phyloP scores from a whole-genome alignment of 2,888 invertebrate genomes.

The Drosophila acutilabella region DNA sequence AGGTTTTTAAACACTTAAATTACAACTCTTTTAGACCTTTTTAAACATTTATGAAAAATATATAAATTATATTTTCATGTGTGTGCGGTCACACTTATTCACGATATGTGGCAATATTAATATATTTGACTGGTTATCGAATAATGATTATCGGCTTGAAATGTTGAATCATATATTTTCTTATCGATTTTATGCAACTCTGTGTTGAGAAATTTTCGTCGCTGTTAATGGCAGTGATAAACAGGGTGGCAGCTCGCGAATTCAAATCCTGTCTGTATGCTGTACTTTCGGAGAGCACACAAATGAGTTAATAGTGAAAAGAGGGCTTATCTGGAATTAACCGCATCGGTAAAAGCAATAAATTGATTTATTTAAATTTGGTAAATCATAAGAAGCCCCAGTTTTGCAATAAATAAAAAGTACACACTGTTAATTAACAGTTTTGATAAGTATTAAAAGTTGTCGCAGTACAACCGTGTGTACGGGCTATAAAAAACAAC shows the following conservation, averaged over 20 bases:
- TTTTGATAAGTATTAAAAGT: slow-evolving; percentile 7
- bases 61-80: slow-evolving; percentile 17
- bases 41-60: slow-evolving; percentile 27
- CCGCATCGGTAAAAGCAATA: neutral
- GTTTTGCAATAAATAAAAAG: neutral
- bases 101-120: slow-evolving; percentile 14
- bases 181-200: neutral
- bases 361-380: neutral
- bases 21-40: slow-evolving; percentile 6
- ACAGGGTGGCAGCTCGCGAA: slow-evolving; percentile 11
- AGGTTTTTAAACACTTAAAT: slow-evolving; percentile 4
- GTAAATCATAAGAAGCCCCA: neutral
- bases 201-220: neutral
- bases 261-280: slow-evolving; percentile 5
- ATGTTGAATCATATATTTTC: too few species aligned
- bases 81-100: slow-evolving; percentile 31
- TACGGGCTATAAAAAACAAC: slow-evolving; percentile 49
- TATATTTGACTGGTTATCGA: neutral
- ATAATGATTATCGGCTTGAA: slow-evolving; percentile 4
- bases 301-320: neutral
- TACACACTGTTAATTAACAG: slow-evolving; percentile 25
- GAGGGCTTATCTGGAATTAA: neutral
- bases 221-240: slow-evolving; percentile 5
- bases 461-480: slow-evolving; percentile 47
- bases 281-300: neutral